A percentile compares a stretch with the other conserved stretches of the same genome.
These are phyloP conservation scores for Bibio marci DNA, from an alignment of 2,888 invertebrate genomes.

Conservation along the genomic window DNA sequence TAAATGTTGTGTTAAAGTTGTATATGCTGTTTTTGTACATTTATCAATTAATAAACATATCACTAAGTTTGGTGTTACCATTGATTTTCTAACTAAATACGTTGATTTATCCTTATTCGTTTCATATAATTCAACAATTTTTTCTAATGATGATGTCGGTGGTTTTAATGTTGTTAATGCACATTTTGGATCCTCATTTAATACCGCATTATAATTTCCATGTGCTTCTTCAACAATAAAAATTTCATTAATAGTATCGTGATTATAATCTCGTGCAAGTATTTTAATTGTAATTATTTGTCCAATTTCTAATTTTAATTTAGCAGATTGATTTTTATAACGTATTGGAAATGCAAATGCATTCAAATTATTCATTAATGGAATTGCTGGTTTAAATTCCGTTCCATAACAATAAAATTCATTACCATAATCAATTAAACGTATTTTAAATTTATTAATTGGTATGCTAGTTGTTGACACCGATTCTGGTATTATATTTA, in stretches of 20 bases:
- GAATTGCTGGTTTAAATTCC: constrained; percentile 12
- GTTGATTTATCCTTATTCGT: too few relatives aligned
- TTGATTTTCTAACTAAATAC: too few relatives aligned
- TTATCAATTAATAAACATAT: too few relatives aligned
- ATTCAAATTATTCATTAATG: constrained; percentile 15
- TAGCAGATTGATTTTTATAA: constrained; percentile 3
- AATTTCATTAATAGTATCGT: constrained; percentile 11
- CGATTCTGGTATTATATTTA: constrained; percentile 7
- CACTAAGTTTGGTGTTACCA: too few relatives aligned
- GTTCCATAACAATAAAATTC: constrained; percentile 10
- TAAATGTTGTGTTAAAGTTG: too few relatives aligned
- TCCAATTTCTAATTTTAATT: constrained; percentile 10
- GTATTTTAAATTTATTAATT: constrained; percentile 11
- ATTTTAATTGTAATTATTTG: constrained; percentile 11
- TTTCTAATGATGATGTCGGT: too few relatives aligned
- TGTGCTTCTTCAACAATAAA: not conserved
- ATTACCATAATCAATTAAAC: constrained; percentile 16
- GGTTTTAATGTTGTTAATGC: too few relatives aligned
- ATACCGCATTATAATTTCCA: too few relatives aligned
- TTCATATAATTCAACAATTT: too few relatives aligned
- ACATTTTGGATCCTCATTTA: too few relatives aligned
- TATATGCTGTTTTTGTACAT: too few relatives aligned
- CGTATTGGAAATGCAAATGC: constrained; percentile 14
- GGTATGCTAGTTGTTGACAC: not conserved
- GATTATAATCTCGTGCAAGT: constrained; percentile 6